Percentiles rank a stretch among this genome's conserved stretches.
These are phyloP conservation scores for Pseudolaguvia tuberculata DNA, from an alignment of 2,113 vertebrate species.

Conservation along the genomic window DNA sequence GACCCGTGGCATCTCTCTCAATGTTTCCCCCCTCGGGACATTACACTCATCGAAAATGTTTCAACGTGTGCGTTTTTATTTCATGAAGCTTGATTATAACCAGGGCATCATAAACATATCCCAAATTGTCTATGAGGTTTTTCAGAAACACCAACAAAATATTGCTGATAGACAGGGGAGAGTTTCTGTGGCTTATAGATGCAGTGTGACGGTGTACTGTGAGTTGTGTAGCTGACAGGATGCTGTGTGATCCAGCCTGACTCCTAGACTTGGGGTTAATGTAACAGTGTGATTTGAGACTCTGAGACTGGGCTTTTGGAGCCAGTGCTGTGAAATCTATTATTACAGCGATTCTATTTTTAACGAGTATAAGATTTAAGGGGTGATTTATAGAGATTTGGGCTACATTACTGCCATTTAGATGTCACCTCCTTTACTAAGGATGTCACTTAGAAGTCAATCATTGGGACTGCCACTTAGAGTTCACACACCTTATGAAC, in stretches of 20 bases:
- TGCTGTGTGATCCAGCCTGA: neutral
- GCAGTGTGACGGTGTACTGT: neutral
- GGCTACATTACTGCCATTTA: neutral
- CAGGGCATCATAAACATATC: neutral
- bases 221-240: neutral
- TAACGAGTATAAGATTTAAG: too few relatives aligned
- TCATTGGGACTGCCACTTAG: neutral
- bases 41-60: neutral
- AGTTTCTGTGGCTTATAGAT: neutral
- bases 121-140: neutral
- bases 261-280: neutral
- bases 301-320: neutral
- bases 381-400: too few relatives aligned
- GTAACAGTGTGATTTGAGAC: constrained; percentile 4
- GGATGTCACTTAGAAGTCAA: neutral
- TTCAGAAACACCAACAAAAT: neutral
- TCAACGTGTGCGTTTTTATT: neutral
- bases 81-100: neutral
- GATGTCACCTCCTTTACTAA: neutral
- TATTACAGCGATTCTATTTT: neutral
- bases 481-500: too few relatives aligned
- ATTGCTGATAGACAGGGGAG: neutral
- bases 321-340: neutral
- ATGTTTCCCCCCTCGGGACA: neutral
- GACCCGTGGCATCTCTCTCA: neutral